Evolutionary conservation across 2,888 invertebrate species (phyloP).

Genomic region (Ernsta delagoae): DNA sequence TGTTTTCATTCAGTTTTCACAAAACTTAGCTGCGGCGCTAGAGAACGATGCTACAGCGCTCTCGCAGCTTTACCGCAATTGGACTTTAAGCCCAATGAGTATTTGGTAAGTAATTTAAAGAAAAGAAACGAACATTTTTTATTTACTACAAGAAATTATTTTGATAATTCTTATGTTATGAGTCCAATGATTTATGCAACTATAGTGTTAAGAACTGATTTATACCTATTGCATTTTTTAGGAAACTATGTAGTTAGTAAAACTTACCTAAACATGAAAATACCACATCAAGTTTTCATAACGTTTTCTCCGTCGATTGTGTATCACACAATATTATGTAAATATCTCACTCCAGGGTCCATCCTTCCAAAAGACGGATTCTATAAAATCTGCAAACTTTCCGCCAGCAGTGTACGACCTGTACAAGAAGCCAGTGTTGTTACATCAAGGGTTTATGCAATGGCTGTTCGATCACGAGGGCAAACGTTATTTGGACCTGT

Average conservation of each 20-base stretch:
- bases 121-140: neutral
- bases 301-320: too few relatives aligned
- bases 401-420: slow-evolving; percentile 89
- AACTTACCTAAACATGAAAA: too few relatives aligned
- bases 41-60: slow-evolving; percentile 43
- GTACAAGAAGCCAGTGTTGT: slow-evolving; percentile 92
- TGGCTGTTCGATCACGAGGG: slow-evolving; percentile 96
- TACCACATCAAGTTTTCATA: too few relatives aligned
- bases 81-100: slow-evolving; percentile 61
- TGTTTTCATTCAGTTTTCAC: slow-evolving; percentile 23
- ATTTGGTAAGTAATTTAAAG: slow-evolving; percentile 56
- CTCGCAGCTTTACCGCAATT: slow-evolving; percentile 49
- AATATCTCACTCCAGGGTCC: slow-evolving; percentile 81
- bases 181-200: too few relatives aligned
- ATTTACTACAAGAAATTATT: too few relatives aligned
- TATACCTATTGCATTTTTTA: too few relatives aligned
- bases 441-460: slow-evolving; percentile 95
- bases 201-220: too few relatives aligned
- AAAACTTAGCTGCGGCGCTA: slow-evolving; percentile 36
- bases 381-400: slow-evolving; percentile 86
- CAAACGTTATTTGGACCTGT: slow-evolving; percentile 95
- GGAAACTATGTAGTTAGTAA: too few relatives aligned
- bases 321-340: neutral
- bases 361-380: slow-evolving; percentile 83
- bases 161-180: too few relatives aligned